A percentile compares a stretch with the other conserved stretches of the same genome.
Evolutionary conservation across 2,797 vertebrate genomes (phyloP).

Genomic region (Tadarida brasiliensis): DNA sequence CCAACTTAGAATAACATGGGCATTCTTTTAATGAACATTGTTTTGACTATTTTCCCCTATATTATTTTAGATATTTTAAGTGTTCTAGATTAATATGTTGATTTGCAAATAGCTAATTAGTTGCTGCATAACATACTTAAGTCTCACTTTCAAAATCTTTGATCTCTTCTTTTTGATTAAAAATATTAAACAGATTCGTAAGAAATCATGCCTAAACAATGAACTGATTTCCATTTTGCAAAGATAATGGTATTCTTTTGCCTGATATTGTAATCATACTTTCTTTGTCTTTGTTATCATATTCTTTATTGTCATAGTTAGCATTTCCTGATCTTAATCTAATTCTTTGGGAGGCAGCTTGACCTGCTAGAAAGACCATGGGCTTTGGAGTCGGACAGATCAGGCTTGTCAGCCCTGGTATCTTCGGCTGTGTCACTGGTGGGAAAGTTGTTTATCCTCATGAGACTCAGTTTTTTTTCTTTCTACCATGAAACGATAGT

Average conservation of each 20-base stretch:
- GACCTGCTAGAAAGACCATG: not conserved
- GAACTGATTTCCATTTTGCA: conserved; percentile 33
- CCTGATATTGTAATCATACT: not conserved
- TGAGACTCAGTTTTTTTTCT: not conserved
- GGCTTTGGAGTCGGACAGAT: not conserved
- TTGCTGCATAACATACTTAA: not conserved
- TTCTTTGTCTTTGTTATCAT: not conserved
- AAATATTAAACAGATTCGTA: conserved; percentile 48
- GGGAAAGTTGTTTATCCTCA: not conserved
- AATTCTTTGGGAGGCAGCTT: not conserved
- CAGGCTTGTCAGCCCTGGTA: not conserved
- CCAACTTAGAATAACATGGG: conserved; percentile 1
- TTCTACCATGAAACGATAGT: not conserved
- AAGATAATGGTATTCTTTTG: conserved; percentile 27
- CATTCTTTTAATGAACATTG: not conserved
- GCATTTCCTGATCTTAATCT: not conserved
- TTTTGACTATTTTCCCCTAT: conserved; percentile 1
- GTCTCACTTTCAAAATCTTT: conserved; percentile 21
- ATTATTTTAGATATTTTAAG: conserved; percentile 50
- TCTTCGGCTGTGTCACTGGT: not conserved
- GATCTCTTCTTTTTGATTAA: conserved; percentile 42
- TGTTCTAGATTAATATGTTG: conserved; percentile 37
- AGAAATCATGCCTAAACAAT: conserved; percentile 33
- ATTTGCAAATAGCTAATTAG: conserved; percentile 31
- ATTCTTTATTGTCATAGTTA: not conserved